These are phyloP conservation scores for Aviceda subcristata DNA, from an alignment of 2,113 vertebrate species.

Conservation along the genomic window DNA sequence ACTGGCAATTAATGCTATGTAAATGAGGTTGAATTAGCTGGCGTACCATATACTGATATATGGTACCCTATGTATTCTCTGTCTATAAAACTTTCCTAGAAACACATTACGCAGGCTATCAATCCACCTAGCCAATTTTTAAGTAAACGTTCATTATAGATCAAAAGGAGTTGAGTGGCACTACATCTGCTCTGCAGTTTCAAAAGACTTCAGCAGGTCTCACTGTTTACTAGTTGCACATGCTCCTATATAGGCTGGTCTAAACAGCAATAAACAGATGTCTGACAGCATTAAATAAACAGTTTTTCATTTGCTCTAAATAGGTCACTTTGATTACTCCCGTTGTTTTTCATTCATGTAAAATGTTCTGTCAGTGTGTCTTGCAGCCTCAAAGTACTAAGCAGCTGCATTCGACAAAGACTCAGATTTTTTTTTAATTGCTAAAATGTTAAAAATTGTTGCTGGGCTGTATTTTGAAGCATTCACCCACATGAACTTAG, in stretches of 20 bases:
- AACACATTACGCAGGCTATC: neutral
- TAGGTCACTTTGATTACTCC: neutral
- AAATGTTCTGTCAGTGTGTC: neutral
- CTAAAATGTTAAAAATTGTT: neutral
- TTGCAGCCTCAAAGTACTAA: neutral
- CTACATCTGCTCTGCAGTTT: neutral
- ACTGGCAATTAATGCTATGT: slow-evolving; percentile 56
- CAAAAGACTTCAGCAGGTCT: neutral
- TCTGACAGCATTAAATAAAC: neutral
- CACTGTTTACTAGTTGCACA: neutral
- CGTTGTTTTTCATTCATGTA: neutral
- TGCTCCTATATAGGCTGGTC: neutral
- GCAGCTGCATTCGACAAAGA: neutral
- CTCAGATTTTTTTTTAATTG: neutral
- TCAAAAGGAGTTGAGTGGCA: neutral
- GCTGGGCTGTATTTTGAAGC: slow-evolving; percentile 1
- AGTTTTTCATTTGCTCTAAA: neutral
- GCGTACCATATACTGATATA: neutral
- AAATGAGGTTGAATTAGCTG: slow-evolving; percentile 68
- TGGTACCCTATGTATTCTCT: slow-evolving; percentile 29
- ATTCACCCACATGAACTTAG: neutral
- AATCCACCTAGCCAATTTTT: neutral
- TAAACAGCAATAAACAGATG: neutral
- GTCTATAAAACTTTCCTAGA: neutral
- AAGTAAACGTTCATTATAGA: neutral